These are phyloP conservation scores for Callionymus lyra DNA, from an alignment of 2,113 vertebrate species.

Conservation along the genomic window DNA sequence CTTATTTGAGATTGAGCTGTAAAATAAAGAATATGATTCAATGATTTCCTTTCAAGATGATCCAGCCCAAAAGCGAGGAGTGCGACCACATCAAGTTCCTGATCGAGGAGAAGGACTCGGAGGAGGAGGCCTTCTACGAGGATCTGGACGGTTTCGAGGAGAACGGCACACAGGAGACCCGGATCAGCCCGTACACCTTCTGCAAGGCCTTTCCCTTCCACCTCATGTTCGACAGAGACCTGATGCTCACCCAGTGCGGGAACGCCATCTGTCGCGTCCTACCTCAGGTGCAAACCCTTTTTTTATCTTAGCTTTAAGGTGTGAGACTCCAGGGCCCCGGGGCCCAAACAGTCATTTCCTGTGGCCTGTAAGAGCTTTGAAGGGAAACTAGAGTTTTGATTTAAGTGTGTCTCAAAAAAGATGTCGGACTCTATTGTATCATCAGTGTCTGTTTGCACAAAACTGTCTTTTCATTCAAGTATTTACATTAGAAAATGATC, in stretches of 20 bases:
- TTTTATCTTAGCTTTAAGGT: no score
- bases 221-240: constrained; percentile 92
- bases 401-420: no score
- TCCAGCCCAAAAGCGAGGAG: constrained; percentile 92
- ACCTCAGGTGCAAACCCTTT: constrained; percentile 76
- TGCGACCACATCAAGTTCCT: constrained; percentile 97
- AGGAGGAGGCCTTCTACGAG: constrained; percentile 92
- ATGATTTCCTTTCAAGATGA: constrained; percentile 73
- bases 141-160: constrained; percentile 95
- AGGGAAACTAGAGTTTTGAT: no score
- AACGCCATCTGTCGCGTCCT: constrained; percentile 95
- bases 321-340: no score
- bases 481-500: no score
- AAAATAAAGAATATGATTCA: no score
- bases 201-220: constrained; percentile 98
- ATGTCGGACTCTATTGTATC: no score
- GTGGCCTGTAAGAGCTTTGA: no score
- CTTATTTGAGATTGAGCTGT: no score
- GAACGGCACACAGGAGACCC: constrained; percentile 91
- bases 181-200: constrained; percentile 95
- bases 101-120: constrained; percentile 96
- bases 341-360: no score
- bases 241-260: constrained; percentile 93
- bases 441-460: no score
- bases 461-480: no score